phyloP scores from a whole-genome alignment of 2,113 vertebrate genomes.

The Pithys albifrons region DNA sequence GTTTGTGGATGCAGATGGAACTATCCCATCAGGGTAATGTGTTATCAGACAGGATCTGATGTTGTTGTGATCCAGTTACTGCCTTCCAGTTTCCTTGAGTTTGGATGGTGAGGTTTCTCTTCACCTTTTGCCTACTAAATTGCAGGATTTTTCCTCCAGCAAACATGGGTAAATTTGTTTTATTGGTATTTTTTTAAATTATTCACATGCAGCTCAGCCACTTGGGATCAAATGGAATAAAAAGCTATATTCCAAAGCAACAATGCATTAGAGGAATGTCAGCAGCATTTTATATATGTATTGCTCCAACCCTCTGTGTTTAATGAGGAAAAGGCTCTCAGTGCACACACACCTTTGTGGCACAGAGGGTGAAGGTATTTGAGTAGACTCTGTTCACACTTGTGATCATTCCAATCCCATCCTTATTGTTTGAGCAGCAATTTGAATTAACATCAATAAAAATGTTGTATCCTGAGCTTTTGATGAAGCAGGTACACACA shows the following conservation, averaged over 20 bases:
- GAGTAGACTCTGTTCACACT: constrained; percentile 14
- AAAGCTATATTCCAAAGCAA: constrained; percentile 34
- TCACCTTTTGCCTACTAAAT: neutral
- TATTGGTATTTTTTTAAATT: neutral
- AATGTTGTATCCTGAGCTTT: constrained; percentile 33
- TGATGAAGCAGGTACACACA: neutral
- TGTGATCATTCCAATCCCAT: neutral
- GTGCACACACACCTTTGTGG: neutral
- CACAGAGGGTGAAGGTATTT: neutral
- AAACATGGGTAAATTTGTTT: neutral
- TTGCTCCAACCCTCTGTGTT: constrained; percentile 12
- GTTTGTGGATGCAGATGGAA: neutral
- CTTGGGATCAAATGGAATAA: neutral
- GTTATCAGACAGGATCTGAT: neutral
- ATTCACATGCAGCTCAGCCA: neutral
- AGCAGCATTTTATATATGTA: constrained; percentile 29
- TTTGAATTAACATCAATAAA: constrained; percentile 44
- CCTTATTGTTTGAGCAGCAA: neutral
- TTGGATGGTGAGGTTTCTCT: neutral
- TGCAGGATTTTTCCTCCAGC: neutral
- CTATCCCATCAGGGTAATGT: neutral
- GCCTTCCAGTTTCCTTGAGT: neutral
- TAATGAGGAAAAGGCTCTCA: constrained; percentile 58
- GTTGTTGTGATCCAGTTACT: neutral
- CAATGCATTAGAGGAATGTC: constrained; percentile 14